These are phyloP conservation scores for Amaurobius ferox DNA, from an alignment of 2,888 invertebrate species.

Conservation along the genomic window DNA sequence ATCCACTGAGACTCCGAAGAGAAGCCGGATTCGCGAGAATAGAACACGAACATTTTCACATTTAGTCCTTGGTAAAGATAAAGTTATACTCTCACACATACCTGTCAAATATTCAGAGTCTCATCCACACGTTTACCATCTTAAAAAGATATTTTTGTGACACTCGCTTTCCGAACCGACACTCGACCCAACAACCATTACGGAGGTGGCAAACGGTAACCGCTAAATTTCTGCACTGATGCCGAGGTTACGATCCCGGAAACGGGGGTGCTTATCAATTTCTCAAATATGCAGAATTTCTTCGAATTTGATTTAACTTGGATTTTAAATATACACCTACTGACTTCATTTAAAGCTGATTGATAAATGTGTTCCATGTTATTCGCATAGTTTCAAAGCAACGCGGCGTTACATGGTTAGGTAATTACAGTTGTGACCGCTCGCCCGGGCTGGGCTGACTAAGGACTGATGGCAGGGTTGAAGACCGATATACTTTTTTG, in stretches of 20 bases:
- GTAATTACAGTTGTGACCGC: too few relatives aligned
- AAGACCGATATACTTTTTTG: too few relatives aligned
- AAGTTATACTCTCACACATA: slow-evolving; percentile 67
- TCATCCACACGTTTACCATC: slow-evolving; percentile 6
- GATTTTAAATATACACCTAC: too few relatives aligned
- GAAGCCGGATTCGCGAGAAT: slow-evolving; percentile 62
- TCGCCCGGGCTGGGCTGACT: too few relatives aligned
- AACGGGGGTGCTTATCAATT: too few relatives aligned
- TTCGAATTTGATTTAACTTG: too few relatives aligned
- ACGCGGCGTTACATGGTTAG: too few relatives aligned
- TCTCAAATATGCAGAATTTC: too few relatives aligned
- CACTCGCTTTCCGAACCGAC: not conserved
- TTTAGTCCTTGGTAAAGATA: slow-evolving; percentile 62
- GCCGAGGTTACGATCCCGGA: slow-evolving; percentile 8
- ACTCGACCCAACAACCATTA: slow-evolving; percentile 68
- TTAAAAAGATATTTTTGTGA: not conserved
- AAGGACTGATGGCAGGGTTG: too few relatives aligned
- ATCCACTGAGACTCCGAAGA: slow-evolving; percentile 67
- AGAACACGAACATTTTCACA: slow-evolving; percentile 67
- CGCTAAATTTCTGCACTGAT: not conserved
- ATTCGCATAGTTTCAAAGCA: too few relatives aligned
- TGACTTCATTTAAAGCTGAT: too few relatives aligned
- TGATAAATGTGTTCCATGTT: too few relatives aligned
- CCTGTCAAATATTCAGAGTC: slow-evolving; percentile 22
- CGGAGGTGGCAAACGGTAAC: slow-evolving; percentile 35